Percentiles rank a stretch among this genome's conserved stretches.
These are phyloP conservation scores for Cheilosia grossa DNA, from an alignment of 2,888 invertebrate species.

Conservation along the genomic window DNA sequence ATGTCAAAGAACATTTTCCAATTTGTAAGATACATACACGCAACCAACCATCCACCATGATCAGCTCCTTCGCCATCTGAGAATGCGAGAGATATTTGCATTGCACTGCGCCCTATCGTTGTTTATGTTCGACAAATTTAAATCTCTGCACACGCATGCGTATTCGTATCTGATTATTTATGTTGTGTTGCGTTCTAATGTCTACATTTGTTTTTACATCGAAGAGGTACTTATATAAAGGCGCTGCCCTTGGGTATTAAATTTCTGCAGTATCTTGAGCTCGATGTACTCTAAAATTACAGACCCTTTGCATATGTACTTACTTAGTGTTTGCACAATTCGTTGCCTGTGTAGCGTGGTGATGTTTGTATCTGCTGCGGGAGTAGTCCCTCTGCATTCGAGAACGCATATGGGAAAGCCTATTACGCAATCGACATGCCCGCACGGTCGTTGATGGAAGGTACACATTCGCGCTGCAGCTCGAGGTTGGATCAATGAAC, in stretches of 20 bases:
- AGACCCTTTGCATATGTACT: conserved; percentile 65
- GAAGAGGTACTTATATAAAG: conserved; percentile 38
- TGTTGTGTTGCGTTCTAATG: conserved; percentile 67
- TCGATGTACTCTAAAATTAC: conserved; percentile 67
- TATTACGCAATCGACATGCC: conserved; percentile 55
- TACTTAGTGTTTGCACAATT: conserved; percentile 54
- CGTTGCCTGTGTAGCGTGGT: conserved; percentile 7
- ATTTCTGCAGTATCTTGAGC: conserved; percentile 65
- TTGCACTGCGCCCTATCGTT: conserved; percentile 44
- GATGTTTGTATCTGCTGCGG: conserved; percentile 25
- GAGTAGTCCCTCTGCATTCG: conserved; percentile 2
- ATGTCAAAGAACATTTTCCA: conserved; percentile 53
- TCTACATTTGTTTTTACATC: conserved; percentile 70
- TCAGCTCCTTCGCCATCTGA: conserved; percentile 25
- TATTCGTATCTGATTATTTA: conserved; percentile 56
- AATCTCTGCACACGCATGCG: conserved; percentile 60
- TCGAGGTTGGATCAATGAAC: conserved; percentile 68
- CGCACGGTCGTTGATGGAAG: conserved; percentile 22
- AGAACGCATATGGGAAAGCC: conserved; percentile 1
- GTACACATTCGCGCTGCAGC: conserved; percentile 20
- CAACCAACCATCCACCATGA: conserved; percentile 46
- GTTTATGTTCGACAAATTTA: conserved; percentile 69
- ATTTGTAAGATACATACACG: conserved; percentile 56
- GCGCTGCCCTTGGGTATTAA: conserved; percentile 63
- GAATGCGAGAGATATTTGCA: conserved; percentile 36